A percentile compares a stretch with the other conserved stretches of the same genome.
Conservation (phyloP, 2,888 invertebrate species). For the Philaethria dido region DNA sequence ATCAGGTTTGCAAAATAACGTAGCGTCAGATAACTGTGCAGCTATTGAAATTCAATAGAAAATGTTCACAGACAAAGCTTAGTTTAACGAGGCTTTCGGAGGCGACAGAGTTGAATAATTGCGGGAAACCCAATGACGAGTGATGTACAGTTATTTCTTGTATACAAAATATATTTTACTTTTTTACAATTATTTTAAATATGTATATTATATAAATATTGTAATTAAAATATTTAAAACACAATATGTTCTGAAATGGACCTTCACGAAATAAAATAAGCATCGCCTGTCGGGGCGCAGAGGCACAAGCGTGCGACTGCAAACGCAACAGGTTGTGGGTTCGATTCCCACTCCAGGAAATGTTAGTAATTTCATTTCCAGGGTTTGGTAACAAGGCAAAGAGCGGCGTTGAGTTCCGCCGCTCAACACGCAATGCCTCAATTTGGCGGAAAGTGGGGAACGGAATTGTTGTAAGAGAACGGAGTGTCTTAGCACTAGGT, state of each 20-base stretch:
- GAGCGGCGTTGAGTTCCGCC: too few relatives aligned
- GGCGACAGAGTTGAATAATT: constrained; percentile 46
- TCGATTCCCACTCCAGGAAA: too few relatives aligned
- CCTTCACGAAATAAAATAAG: background rate
- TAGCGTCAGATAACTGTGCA: constrained; percentile 35
- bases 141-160: constrained; percentile 29
- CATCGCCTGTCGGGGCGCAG: too few relatives aligned
- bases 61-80: constrained; percentile 46
- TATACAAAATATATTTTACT: background rate
- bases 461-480: too few relatives aligned
- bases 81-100: constrained; percentile 45
- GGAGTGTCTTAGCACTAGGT: too few relatives aligned
- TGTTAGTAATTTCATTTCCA: too few relatives aligned
- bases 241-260: background rate
- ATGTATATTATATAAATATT: background rate
- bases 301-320: too few relatives aligned
- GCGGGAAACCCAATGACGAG: constrained; percentile 41
- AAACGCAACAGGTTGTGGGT: too few relatives aligned
- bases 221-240: background rate
- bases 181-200: background rate
- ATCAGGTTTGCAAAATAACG: constrained; percentile 36
- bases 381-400: too few relatives aligned
- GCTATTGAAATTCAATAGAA: constrained; percentile 39
- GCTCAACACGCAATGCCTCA: too few relatives aligned
- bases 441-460: too few relatives aligned